Percentiles rank a stretch among this genome's conserved stretches.
These are phyloP conservation scores for Hemiprocne comata DNA, from an alignment of 2,113 vertebrate species.

Conservation along the genomic window DNA sequence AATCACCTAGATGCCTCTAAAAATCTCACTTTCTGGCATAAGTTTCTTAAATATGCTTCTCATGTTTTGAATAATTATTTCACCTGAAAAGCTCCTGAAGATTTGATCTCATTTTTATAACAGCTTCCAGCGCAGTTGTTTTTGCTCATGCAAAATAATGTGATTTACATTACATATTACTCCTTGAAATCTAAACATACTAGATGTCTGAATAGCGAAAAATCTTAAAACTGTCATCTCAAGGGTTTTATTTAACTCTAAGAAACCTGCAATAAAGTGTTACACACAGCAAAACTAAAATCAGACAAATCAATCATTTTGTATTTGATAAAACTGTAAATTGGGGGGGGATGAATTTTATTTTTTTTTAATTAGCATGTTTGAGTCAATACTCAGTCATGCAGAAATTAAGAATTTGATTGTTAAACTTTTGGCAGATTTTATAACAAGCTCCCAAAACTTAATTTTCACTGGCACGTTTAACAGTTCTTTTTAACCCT, in stretches of 20 bases:
- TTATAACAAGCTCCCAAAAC: neutral
- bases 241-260: neutral
- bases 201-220: neutral
- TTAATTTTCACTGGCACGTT: slow-evolving; percentile 29
- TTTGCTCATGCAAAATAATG: neutral
- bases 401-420: neutral
- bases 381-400: neutral
- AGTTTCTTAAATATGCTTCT: neutral
- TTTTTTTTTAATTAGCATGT: neutral
- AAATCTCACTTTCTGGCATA: neutral
- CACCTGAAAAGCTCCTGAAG: neutral
- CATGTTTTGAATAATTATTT: neutral
- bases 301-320: neutral
- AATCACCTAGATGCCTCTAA: neutral
- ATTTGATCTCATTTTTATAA: neutral
- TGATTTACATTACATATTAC: neutral
- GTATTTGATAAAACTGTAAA: neutral
- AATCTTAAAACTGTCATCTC: neutral
- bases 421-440: slow-evolving; percentile 4
- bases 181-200: neutral
- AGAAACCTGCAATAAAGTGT: neutral
- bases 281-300: neutral
- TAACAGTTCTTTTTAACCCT: slow-evolving; percentile 30
- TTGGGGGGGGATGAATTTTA: too few relatives aligned
- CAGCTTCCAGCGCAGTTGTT: neutral